These are phyloP conservation scores for Platanista minor DNA, from an alignment of 2,113 vertebrate genomes.

Conservation along the genomic window DNA sequence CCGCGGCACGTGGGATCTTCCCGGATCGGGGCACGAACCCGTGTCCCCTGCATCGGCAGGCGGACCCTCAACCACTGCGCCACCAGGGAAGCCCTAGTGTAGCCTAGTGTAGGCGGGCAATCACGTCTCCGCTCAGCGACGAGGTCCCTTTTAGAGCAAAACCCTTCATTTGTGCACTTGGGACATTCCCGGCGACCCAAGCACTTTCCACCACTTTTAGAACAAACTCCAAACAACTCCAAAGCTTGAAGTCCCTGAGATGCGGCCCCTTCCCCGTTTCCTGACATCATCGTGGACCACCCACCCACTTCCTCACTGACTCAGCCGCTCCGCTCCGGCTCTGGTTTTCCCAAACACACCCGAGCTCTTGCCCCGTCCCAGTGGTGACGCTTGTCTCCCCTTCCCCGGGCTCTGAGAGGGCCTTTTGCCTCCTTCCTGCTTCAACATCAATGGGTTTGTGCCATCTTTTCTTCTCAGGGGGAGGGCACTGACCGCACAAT, in stretches of 20 bases:
- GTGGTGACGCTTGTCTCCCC: rapidly evolving
- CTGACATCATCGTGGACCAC: rapidly evolving
- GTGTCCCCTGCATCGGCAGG: too few relatives aligned
- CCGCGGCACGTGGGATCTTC: too few relatives aligned
- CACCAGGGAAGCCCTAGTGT: too few relatives aligned
- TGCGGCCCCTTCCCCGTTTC: not conserved
- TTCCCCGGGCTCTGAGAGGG: rapidly evolving
- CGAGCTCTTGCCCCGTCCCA: not conserved
- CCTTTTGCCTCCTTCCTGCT: rapidly evolving
- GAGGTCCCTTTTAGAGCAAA: too few relatives aligned
- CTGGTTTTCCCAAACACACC: rapidly evolving
- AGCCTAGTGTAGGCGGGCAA: too few relatives aligned
- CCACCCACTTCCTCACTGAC: rapidly evolving
- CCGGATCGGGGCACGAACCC: too few relatives aligned
- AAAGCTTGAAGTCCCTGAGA: rapidly evolving
- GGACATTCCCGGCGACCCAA: not conserved
- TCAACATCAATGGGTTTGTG: rapidly evolving
- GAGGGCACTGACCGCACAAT: rapidly evolving
- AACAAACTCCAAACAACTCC: not conserved
- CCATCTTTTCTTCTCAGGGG: not conserved
- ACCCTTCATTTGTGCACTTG: not conserved
- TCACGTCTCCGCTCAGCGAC: rapidly evolving
- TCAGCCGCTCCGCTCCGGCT: rapidly evolving
- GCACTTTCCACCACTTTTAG: not conserved
- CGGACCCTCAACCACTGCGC: too few relatives aligned